Base-by-base conservation (phyloP, 2,797 vertebrate species). In the Pseudochirops corinnae region DNA sequence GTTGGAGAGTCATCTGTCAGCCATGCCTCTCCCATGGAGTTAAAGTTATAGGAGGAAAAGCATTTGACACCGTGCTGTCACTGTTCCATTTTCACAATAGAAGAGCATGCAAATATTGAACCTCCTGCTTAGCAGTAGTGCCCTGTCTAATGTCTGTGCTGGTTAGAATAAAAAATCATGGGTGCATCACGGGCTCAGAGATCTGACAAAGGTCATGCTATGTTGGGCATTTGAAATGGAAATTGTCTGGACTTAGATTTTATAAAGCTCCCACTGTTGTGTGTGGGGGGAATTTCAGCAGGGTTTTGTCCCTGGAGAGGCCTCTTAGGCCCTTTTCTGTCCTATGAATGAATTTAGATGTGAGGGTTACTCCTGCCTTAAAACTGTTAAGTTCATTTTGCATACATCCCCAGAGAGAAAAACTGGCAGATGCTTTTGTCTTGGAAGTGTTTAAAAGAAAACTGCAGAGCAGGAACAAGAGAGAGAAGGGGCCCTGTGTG, bases 11-110 rank as follows among this genome's bases (percentile, higher is more conserved):
- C 99, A 99, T 99, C 99, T 99, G 99, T 99, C 99, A 99, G 99
- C 99, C 99, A 99, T 99, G 99, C 99, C 99, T 99, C 99, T 99
- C 99, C 99, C 98, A 99, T 99, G 98, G 99, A 99, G 99, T 99
- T 99, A 98, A 98, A 99, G 99, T 99, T 99, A 99, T 99, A 99
- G 99, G 98, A 99, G 99, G 99, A 99, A 99, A 99, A 99, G 99
- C 99, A 99, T 99, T 99, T 99, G 99, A 99, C 99, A 99, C 99
- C 99, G 99, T 99, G 99, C 99, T 99, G 99, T 99, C 99, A 99
- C 99, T 99, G 99, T 99, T 99, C 99, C 99, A 99, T 99, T 99
- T 99, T 99, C 99, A 99, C 99, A 99, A 99, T 99, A 98, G 99
- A 99, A 99, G 98, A 99, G 99, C 99, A 99, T 99, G 99, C 99